Evolutionary conservation across 2,888 invertebrate genomes (phyloP).

Genomic region (Erebia palarica): DNA sequence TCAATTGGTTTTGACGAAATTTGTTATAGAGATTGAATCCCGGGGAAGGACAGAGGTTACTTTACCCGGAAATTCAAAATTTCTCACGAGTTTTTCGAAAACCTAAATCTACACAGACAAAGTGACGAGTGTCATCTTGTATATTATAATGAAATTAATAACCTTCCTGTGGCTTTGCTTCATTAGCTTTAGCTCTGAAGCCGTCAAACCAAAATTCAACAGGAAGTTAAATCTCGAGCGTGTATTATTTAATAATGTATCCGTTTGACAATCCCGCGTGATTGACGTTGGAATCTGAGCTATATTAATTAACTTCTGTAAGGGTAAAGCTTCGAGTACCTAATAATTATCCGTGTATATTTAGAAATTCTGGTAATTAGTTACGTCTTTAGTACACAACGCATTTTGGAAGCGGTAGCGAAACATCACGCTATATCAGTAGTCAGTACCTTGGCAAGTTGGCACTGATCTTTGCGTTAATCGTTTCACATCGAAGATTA

Average conservation of each 20-base stretch:
- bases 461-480: no score
- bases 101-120: no score
- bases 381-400: background rate
- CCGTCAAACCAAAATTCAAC: constrained; percentile 22
- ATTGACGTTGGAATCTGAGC: constrained; percentile 25
- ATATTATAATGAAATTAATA: background rate
- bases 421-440: no score
- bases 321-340: constrained; percentile 8
- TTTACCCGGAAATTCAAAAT: no score
- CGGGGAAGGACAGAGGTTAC: no score
- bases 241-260: constrained; percentile 27
- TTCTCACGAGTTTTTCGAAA: no score
- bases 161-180: background rate
- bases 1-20: no score
- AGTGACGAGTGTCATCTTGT: no score
- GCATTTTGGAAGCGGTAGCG: no score
- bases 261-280: constrained; percentile 29
- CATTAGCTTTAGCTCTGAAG: constrained; percentile 13
- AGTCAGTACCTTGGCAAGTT: no score
- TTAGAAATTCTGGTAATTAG: background rate
- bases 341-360: constrained; percentile 16
- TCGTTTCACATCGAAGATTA: no score
- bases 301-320: constrained; percentile 29
- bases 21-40: no score
- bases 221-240: constrained; percentile 19